A percentile compares a stretch with the other conserved stretches of the same genome.
Conservation (phyloP, 2,797 vertebrate genomes). For the Morus bassanus region DNA sequence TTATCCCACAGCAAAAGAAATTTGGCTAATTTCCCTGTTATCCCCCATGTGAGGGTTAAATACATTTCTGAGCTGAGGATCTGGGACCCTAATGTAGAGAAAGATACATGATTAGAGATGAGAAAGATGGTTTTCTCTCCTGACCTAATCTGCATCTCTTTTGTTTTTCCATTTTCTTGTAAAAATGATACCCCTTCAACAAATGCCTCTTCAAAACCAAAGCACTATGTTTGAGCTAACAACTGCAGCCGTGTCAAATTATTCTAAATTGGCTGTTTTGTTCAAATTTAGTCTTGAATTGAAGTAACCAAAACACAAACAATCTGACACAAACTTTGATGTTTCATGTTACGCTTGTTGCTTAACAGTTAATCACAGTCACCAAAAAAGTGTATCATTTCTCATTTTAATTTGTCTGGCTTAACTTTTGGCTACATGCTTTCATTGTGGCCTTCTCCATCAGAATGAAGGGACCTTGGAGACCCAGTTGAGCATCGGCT, state of each 20-base stretch:
- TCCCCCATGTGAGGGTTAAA: neutral
- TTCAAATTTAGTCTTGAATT: neutral
- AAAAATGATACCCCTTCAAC: neutral
- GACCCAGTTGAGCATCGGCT: neutral
- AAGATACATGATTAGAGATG: neutral
- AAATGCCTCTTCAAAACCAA: neutral
- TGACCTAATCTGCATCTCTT: neutral
- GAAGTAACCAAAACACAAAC: neutral
- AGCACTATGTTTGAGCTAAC: neutral
- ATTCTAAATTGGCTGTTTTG: neutral
- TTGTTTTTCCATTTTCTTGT: neutral
- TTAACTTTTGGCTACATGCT: neutral
- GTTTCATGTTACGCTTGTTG: neutral
- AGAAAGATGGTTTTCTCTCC: neutral
- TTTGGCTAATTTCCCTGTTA: neutral
- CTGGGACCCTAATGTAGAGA: neutral
- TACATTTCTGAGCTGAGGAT: neutral
- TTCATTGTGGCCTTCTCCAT: neutral
- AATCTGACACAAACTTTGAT: neutral
- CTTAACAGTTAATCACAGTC: neutral
- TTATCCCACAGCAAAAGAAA: neutral
- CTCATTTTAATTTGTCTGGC: neutral
- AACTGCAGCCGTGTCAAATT: neutral
- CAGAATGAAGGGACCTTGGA: neutral
- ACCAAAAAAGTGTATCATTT: neutral